phyloP scores from a whole-genome alignment of 2,888 invertebrate species.

The Tanytarsus gracilentus region DNA sequence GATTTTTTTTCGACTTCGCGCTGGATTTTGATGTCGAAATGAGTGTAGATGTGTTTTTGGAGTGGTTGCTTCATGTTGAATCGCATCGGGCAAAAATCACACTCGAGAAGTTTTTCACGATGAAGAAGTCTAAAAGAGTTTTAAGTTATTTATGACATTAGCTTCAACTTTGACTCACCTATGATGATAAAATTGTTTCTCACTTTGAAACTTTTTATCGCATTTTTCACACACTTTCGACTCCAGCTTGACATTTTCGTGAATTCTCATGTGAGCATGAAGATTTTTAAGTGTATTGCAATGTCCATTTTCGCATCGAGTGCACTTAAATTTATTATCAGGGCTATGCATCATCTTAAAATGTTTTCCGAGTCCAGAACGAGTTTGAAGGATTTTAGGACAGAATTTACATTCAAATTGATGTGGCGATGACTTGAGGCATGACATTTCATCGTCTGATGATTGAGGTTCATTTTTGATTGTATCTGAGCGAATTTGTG shows the following conservation, averaged over 20 bases:
- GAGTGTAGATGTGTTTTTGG: not conserved
- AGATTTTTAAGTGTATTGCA: not conserved
- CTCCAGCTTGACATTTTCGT: not conserved
- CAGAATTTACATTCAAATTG: not conserved
- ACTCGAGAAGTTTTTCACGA: not conserved
- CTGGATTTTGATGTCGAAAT: not conserved
- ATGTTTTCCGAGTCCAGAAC: not conserved
- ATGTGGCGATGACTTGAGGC: too few relatives aligned
- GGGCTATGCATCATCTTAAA: not conserved
- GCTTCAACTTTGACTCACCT: too few relatives aligned
- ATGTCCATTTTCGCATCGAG: not conserved
- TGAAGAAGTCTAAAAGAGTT: too few relatives aligned
- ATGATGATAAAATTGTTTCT: not conserved
- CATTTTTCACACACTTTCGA: not conserved
- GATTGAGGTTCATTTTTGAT: too few relatives aligned
- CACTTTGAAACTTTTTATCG: not conserved
- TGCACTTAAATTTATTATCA: not conserved
- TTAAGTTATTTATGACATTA: too few relatives aligned
- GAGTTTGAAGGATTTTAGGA: not conserved
- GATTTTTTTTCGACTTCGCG: not conserved
- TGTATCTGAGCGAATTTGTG: too few relatives aligned
- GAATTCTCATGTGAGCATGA: not conserved
- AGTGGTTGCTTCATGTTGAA: slow-evolving; percentile 2
- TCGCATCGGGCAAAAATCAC: not conserved
- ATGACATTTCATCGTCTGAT: too few relatives aligned